Evolutionary conservation across 1,140 invertebrate genomes (phyloP).

Genomic region (Halictus rubicundus): DNA sequence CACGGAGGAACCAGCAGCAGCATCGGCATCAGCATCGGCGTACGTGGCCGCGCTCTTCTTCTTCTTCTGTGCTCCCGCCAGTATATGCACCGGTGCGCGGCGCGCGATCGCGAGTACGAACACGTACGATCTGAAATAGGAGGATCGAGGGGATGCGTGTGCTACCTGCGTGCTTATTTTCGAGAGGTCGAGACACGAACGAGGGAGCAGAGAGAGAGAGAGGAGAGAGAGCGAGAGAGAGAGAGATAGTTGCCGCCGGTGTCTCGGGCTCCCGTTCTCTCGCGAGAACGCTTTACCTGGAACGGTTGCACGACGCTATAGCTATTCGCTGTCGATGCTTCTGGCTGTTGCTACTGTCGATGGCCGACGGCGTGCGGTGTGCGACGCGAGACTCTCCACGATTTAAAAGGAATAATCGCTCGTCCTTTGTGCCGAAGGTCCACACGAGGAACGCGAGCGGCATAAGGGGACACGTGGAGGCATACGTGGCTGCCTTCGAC

Average conservation of each 20-base stretch:
- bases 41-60: background rate
- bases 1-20: background rate
- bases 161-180: slow-evolving; percentile 12
- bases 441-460: slow-evolving; percentile 83
- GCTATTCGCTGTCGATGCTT: no score
- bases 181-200: background rate
- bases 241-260: background rate
- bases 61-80: no score
- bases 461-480: slow-evolving; percentile 89
- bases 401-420: slow-evolving; percentile 72
- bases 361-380: no score
- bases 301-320: slow-evolving; percentile 25
- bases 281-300: slow-evolving; percentile 61
- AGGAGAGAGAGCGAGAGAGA: background rate
- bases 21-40: no score
- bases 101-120: slow-evolving; percentile 13
- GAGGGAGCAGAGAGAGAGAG: no score
- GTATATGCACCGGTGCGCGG: no score
- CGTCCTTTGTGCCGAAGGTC: slow-evolving; percentile 80
- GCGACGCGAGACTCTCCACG: slow-evolving; percentile 23
- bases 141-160: slow-evolving; percentile 13
- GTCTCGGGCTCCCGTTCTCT: background rate
- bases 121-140: slow-evolving; percentile 30
- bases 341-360: no score
- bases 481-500: slow-evolving; percentile 93